Evolutionary conservation across 1,140 invertebrate genomes (phyloP).

Genomic region (Phymorhynchus buccinoides): DNA sequence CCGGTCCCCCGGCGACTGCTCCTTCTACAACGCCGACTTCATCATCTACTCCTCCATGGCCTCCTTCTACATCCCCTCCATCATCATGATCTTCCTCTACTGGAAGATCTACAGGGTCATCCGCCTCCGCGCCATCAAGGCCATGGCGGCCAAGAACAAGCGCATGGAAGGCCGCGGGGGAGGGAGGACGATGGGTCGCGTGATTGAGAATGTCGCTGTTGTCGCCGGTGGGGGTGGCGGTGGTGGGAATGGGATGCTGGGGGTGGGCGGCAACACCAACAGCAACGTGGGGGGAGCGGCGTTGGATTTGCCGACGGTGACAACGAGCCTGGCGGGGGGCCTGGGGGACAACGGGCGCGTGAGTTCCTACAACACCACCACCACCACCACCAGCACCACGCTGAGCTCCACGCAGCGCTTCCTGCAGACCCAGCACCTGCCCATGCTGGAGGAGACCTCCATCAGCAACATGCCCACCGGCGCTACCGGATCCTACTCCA

Average conservation of each 20-base stretch:
- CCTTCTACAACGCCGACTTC: constrained; percentile 98
- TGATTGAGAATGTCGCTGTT: constrained; percentile 66
- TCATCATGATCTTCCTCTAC: constrained; percentile 99
- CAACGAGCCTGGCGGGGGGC: constrained; percentile 60
- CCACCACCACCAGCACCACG: constrained; percentile 21
- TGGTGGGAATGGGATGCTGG: constrained; percentile 15
- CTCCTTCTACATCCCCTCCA: constrained; percentile 99
- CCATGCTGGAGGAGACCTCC: constrained; percentile 79
- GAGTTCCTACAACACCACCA: constrained; percentile 75
- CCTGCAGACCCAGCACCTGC: constrained; percentile 33
- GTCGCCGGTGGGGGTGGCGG: not conserved
- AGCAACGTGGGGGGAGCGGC: not conserved
- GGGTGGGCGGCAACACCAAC: constrained; percentile 37
- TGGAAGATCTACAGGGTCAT: constrained; percentile 96
- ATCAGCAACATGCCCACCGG: constrained; percentile 38
- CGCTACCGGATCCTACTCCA: too few relatives aligned
- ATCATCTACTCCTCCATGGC: constrained; percentile 97
- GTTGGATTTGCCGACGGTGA: constrained; percentile 62
- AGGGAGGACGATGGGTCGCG: constrained; percentile 60
- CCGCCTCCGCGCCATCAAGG: constrained; percentile 86
- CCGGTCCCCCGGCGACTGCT: constrained; percentile 77
- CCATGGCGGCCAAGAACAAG: constrained; percentile 64
- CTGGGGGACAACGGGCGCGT: constrained; percentile 63
- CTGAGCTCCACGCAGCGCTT: constrained; percentile 18
- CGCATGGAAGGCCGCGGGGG: constrained; percentile 46